These are phyloP conservation scores for Athalia cordata DNA, from an alignment of 2,888 invertebrate genomes.

Conservation along the genomic window DNA sequence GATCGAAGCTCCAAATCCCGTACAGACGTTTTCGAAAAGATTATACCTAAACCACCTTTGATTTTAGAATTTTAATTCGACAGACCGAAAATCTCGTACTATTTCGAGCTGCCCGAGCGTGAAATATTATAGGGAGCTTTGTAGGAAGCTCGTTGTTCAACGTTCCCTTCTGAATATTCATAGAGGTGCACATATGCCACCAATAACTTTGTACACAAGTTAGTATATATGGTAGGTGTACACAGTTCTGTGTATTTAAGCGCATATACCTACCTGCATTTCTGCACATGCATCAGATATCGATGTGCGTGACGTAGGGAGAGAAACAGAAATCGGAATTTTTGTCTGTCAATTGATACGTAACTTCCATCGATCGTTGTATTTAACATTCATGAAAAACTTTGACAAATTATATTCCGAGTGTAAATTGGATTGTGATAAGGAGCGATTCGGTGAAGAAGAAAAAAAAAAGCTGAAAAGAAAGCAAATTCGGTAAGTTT, in stretches of 20 bases:
- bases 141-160: conserved; percentile 62
- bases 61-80: background rate
- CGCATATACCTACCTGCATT: background rate
- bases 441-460: background rate
- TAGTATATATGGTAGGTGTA: background rate
- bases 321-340: background rate
- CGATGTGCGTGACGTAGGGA: too few relatives aligned
- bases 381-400: background rate
- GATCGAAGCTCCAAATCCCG: background rate
- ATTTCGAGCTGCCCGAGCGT: conserved; percentile 51
- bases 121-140: conserved; percentile 55
- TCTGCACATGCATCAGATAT: too few relatives aligned
- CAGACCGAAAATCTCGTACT: conserved; percentile 57
- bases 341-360: background rate
- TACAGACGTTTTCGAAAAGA: background rate
- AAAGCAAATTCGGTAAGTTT: background rate
- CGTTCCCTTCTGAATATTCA: conserved; percentile 67
- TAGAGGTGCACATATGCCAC: conserved; percentile 63
- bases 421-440: background rate
- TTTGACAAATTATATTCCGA: background rate
- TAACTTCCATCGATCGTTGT: background rate
- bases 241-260: conserved; percentile 15
- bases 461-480: background rate
- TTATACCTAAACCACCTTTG: background rate
- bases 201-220: conserved; percentile 59